phyloP scores from a whole-genome alignment of 2,888 invertebrate species.

The Folsomia candida region DNA sequence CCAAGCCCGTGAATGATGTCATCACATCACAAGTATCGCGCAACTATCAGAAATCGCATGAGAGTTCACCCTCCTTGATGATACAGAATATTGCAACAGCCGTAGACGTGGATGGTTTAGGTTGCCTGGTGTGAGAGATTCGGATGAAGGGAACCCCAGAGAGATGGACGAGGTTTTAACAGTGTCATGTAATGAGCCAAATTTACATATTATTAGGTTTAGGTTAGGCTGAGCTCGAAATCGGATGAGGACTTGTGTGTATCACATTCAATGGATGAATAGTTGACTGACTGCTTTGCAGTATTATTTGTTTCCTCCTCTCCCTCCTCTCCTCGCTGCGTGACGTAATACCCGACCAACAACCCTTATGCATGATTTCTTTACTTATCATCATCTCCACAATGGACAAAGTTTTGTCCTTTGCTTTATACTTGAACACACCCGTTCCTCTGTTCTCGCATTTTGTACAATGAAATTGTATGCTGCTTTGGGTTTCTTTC shows the following conservation, averaged over 20 bases:
- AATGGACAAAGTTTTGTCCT: neutral
- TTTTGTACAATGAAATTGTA: too few species aligned
- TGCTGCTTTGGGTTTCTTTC: too few species aligned
- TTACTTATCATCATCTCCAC: neutral
- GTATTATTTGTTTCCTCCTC: neutral
- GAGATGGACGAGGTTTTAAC: slow-evolving; percentile 4
- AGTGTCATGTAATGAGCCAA: slow-evolving; percentile 47
- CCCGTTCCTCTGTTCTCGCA: too few species aligned
- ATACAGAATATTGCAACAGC: too few species aligned
- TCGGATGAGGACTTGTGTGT: slow-evolving; percentile 6
- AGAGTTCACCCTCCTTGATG: too few species aligned
- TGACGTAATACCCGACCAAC: too few species aligned
- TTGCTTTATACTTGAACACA: too few species aligned
- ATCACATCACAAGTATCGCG: too few species aligned
- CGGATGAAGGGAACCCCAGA: slow-evolving; percentile 3
- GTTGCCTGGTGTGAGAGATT: neutral
- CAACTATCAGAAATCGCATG: too few species aligned
- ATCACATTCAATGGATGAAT: slow-evolving; percentile 3
- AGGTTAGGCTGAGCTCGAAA: neutral
- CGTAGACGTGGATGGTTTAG: neutral
- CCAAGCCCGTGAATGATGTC: neutral
- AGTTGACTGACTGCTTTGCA: neutral
- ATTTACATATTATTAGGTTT: slow-evolving; percentile 49
- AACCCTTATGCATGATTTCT: neutral
- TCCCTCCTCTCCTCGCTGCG: neutral